A percentile compares a stretch with the other conserved stretches of the same genome.
Evolutionary conservation across 2,113 vertebrate species (phyloP).

Genomic region (Andinoacara biseriatus): DNA sequence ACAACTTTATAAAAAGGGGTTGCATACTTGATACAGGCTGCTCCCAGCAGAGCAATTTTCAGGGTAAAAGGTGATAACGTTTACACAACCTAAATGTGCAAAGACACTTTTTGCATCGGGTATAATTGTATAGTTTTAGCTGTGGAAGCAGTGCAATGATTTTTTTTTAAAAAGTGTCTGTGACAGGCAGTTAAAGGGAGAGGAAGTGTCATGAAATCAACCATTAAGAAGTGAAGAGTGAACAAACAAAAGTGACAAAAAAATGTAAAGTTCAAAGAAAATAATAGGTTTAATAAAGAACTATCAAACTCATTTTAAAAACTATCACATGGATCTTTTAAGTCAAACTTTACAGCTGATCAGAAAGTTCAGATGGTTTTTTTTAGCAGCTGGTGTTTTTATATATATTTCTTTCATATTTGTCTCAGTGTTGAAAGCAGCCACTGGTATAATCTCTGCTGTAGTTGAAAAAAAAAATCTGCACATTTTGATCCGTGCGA

Average conservation of each 20-base stretch:
- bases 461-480: neutral
- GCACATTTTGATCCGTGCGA: neutral
- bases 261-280: constrained; percentile 35
- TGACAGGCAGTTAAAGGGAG: constrained; percentile 15
- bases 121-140: neutral
- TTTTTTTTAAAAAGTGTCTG: neutral
- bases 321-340: neutral
- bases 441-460: neutral
- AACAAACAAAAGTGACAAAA: constrained; percentile 38
- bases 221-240: constrained; percentile 24
- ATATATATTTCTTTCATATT: neutral
- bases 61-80: neutral
- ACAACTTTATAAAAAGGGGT: neutral
- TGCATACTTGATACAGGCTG: neutral
- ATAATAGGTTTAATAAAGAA: constrained; percentile 11
- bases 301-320: constrained; percentile 3
- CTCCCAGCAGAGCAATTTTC: neutral
- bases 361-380: neutral
- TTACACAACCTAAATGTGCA: constrained; percentile 2
- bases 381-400: neutral
- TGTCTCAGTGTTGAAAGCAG: neutral
- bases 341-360: neutral
- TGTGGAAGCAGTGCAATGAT: neutral
- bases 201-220: constrained; percentile 21
- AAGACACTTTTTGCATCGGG: constrained; percentile 3